Evolutionary conservation across 2,888 invertebrate genomes (phyloP), one percentile per base, ranked within the genome.

Genomic region (Girardia tigrina): DNA sequence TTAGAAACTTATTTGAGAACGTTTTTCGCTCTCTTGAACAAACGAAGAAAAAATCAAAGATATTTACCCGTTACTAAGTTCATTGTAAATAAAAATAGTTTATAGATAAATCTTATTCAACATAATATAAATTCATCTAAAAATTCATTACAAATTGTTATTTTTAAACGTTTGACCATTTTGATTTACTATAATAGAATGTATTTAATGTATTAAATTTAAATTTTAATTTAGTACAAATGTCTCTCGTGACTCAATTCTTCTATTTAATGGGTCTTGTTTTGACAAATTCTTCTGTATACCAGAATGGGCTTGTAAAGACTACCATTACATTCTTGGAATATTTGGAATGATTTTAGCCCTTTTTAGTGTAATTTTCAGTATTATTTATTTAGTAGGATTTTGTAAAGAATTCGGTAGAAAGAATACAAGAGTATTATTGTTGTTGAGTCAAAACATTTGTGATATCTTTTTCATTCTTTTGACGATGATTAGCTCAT

Each of bases 281-380:
- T 56, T 56, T n/a, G 56, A 56, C 23, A n/a, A 12, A 20, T 56
- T 12, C n/a, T 56, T 56, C n/a, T 56, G 56, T n/a, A 56, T 23
- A 8, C 56, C 56, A 12, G 56, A 12, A 20, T 56, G 56, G 56
- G 56, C 56, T 20, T 20, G 56, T 23, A 56, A 56, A 56, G 56
- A 56, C n/a, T 56, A 56, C n/a, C 56, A 56, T n/a, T 56, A 56
- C 23, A 23, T 56, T 56, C 56, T 56, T 12, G 56, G 56, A n/a
- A n/a, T 56, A 12, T 56, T 56, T n/a, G 56, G 56, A 56, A 56
- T 56, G n/a, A 12, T 56, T 56, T 56, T 56, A n/a, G 56, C 56
- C n/a, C 4, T 56, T 12, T 56, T 56, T 23, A 56, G 56, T 56
- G n/a, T 56, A 4, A 56, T 56, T 12, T 56, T 56, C 23, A 56